Evolutionary conservation across 1,140 invertebrate species (phyloP).

Genomic region (Drosophila kurseongensis): DNA sequence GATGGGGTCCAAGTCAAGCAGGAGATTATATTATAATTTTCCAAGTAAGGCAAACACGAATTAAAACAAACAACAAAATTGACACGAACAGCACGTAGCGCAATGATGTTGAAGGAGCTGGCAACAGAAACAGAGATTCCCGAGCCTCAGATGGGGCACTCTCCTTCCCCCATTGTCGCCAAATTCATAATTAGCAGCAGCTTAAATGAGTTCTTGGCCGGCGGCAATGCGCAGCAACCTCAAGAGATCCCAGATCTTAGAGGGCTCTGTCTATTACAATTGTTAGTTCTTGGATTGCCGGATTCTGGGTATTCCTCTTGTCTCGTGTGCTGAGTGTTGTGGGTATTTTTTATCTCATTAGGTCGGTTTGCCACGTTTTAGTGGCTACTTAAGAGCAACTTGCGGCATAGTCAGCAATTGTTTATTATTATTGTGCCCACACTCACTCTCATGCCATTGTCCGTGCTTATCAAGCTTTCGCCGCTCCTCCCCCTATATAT

Average conservation of each 20-base stretch:
- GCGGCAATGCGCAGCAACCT: slow-evolving; percentile 57
- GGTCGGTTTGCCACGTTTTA: slow-evolving; percentile 60
- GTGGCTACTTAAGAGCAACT: slow-evolving; percentile 61
- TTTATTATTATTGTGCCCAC: slow-evolving; percentile 61
- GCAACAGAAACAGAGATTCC: slow-evolving; percentile 26
- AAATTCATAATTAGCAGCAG: slow-evolving; percentile 76
- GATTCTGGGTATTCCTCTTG: slow-evolving; percentile 45
- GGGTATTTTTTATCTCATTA: slow-evolving; percentile 52
- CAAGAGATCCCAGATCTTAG: slow-evolving; percentile 29
- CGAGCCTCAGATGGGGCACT: slow-evolving; percentile 17
- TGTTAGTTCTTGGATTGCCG: slow-evolving; percentile 50
- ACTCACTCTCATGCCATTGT: slow-evolving; percentile 46
- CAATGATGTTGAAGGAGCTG: slow-evolving; percentile 52
- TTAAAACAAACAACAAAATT: slow-evolving; percentile 73
- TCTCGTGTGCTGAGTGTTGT: slow-evolving; percentile 13
- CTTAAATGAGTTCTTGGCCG: slow-evolving; percentile 50
- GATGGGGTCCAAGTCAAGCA: slow-evolving; percentile 24
- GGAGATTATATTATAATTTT: slow-evolving; percentile 80
- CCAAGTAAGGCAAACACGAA: slow-evolving; percentile 75
- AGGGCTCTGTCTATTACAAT: slow-evolving; percentile 47
- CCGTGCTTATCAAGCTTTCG: slow-evolving; percentile 51
- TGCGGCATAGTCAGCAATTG: slow-evolving; percentile 51
- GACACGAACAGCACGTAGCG: slow-evolving; percentile 82
- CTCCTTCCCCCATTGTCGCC: slow-evolving; percentile 56
- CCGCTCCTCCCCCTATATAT: slow-evolving; percentile 17